Base-by-base conservation (phyloP, 2,113 vertebrate genomes). In the Psephotus haematonotus region DNA sequence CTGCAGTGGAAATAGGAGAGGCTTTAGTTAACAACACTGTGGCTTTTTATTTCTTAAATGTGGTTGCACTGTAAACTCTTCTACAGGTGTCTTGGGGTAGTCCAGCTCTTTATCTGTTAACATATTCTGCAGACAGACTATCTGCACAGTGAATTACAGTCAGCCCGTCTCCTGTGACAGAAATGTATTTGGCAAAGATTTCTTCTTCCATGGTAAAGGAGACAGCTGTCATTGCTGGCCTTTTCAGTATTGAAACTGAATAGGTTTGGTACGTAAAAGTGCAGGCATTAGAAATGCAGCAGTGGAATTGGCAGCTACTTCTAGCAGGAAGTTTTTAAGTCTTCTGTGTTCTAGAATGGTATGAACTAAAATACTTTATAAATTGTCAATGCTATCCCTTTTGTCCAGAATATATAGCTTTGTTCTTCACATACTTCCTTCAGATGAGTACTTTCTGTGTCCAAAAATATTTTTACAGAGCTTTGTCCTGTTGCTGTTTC, bases 151-250 rank as follows among this genome's bases (percentile, higher is more conserved):
- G 4, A 79, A 68, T 79, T 84, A 62, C 62, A 65, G 57, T 52
- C 68, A 43, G 35, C 39, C 44, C 0, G 0, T 81, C 85, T 90
- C 77, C 35, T 44, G 74, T 88, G 77, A 81, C 90, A 92, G 63
- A 67, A 94, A 53, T 70, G 49, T 75, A 49, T 87, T 92, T 94
- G 95, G 84, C 50, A n/a, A 53, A 85, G 81, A 84, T 72, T 80
- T 92, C 52, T 68, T 86, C 72, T 96, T 94, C 91, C 0, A 7
- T 81, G 93, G 76, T 43, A 72, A 71, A 96, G 82, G 62, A 82
- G 94, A 55, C 97, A 97, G 95, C 97, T 97, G 96, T 96, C 93
- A 80, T 35, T 86, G 62, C 82, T 95, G 77, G 75, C 89, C 50
- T 94, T 89, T 90, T 86, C 86, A 57, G 50, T 74, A 27, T 18